Evolutionary conservation across 1,140 invertebrate genomes (phyloP), one percentile per base, ranked within the genome.

Genomic region (Papilio helenus): DNA sequence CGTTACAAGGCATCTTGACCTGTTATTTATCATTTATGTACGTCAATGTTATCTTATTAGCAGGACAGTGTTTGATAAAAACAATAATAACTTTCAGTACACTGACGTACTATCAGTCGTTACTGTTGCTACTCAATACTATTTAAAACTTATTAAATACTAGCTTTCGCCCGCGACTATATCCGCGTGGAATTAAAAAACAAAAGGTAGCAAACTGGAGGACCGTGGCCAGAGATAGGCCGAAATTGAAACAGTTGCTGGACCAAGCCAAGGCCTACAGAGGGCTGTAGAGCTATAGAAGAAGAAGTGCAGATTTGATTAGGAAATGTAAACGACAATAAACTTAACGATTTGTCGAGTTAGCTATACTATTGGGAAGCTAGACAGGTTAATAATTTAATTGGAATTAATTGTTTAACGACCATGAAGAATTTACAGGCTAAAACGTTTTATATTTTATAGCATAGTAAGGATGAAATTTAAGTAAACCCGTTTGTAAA

Each of bases 1-100:
- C 23, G 26, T 29, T 68, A 29, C 26, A 29, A 68, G 10, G 12
- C 4, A 68, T 68, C 34, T 39, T 39, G 7, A 8, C 8, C 1
- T 68, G 3, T 10, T 20, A 10, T 58, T 34, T 68, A 68, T 68
- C 26, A 14, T 29, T 16, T 23, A 61, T 23, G 1, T 68, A 68
- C 61, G 61, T 68, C 61, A 68, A 29, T 68, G 61, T 68, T 68
- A 65, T 65, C 61, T 65, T 29, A 16, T 29, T 68, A 68, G 14
- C 23, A 68, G 61, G 9, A 10, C 58, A 16, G 23, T 23, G 23
- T 26, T 61, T 61, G 58, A 61, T 61, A 61, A 26, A 26, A 26
- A 3, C 7, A 26, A 58, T 3, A 58, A 58, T 58, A 58, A 0
- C 29, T 23, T 61, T 61, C 9, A 14, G 12, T 61, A 61, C 58